A percentile compares a stretch with the other conserved stretches of the same genome.
Conservation (phyloP, 2,888 invertebrate genomes). For the Aromia moschata region DNA sequence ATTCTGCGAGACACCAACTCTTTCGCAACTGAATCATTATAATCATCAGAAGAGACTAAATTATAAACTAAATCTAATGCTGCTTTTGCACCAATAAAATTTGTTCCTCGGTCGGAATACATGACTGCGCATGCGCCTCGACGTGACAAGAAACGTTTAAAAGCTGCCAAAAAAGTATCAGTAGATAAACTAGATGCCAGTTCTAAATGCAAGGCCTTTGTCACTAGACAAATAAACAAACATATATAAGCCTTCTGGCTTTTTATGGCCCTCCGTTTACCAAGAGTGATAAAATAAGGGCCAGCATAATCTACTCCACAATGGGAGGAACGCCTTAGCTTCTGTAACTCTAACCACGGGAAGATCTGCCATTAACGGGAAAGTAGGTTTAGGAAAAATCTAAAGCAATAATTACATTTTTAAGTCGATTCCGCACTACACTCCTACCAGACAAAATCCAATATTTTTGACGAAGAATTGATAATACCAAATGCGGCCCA, state of each 20-base stretch:
- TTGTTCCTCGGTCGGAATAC: neutral
- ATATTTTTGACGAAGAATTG: constrained; percentile 23
- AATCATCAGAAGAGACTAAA: neutral
- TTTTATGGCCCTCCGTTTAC: neutral
- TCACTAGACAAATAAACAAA: neutral
- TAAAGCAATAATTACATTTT: constrained; percentile 25
- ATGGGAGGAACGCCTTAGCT: no score
- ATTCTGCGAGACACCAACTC: neutral
- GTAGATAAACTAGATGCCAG: neutral
- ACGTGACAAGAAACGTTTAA: neutral
- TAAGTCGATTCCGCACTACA: constrained; percentile 23
- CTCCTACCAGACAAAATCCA: constrained; percentile 24
- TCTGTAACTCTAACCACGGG: no score
- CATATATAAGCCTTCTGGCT: neutral
- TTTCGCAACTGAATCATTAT: neutral
- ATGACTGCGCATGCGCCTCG: neutral
- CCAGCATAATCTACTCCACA: neutral
- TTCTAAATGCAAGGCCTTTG: neutral
- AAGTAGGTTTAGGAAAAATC: no score
- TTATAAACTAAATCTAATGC: neutral
- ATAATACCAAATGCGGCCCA: constrained; percentile 13
- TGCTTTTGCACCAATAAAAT: neutral
- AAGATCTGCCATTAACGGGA: no score
- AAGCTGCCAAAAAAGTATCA: neutral
- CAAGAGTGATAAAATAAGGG: neutral